phyloP scores from a whole-genome alignment of 1,140 invertebrate genomes.

The Bactericera cockerelli region DNA sequence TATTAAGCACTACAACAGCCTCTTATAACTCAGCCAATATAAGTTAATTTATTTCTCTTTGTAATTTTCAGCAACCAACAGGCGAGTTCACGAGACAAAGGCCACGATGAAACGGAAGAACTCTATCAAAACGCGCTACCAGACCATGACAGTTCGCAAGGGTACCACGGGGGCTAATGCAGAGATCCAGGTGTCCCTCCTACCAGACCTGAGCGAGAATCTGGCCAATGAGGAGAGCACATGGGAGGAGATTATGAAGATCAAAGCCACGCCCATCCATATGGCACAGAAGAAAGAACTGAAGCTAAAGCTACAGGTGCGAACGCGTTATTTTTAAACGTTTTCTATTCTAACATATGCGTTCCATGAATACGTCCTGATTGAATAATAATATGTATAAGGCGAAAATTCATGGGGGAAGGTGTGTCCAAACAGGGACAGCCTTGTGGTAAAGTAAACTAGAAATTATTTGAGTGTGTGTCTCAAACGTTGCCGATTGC shows the following conservation, averaged over 20 bases:
- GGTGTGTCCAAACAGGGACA: too few species aligned
- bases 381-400: too few species aligned
- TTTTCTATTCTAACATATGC: too few species aligned
- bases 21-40: too few species aligned
- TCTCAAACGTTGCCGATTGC: too few species aligned
- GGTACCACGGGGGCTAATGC: conserved; percentile 31
- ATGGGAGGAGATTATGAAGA: conserved; percentile 73
- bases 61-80: conserved; percentile 33
- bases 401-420: too few species aligned
- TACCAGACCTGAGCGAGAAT: conserved; percentile 60
- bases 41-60: too few species aligned
- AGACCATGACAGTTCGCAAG: conserved; percentile 20
- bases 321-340: too few species aligned
- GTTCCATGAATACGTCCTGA: too few species aligned
- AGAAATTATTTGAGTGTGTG: too few species aligned
- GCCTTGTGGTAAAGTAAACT: too few species aligned
- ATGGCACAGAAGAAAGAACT: conserved; percentile 66
- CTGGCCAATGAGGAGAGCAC: conserved; percentile 64
- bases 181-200: conserved; percentile 53
- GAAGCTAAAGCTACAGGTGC: conserved; percentile 59
- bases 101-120: conserved; percentile 42
- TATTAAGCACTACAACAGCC: too few species aligned
- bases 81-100: conserved; percentile 30
- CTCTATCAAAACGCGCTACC: conserved; percentile 31
- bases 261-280: conserved; percentile 62